phyloP scores from a whole-genome alignment of 2,888 invertebrate species.

The Gastrophysa polygoni region DNA sequence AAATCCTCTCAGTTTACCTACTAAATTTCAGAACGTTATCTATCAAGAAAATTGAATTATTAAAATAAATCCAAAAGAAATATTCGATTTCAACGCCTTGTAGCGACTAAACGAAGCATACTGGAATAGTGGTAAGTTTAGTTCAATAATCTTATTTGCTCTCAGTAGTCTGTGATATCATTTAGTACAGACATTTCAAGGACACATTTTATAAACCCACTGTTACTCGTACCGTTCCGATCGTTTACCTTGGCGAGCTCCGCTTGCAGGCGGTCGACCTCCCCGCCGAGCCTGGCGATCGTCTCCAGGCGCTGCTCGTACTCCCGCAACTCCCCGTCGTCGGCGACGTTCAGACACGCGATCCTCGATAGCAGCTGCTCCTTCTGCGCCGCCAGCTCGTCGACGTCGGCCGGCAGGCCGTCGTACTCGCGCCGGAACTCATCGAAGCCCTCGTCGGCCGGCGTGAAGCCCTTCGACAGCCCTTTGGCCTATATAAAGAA shows the following conservation, averaged over 20 bases:
- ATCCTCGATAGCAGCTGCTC: slow-evolving; percentile 67
- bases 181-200: too few relatives aligned
- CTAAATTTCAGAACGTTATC: too few relatives aligned
- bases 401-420: slow-evolving; percentile 61
- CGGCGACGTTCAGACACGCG: slow-evolving; percentile 67
- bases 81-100: too few relatives aligned
- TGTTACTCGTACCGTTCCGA: too few relatives aligned
- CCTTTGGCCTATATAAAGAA: slow-evolving; percentile 56
- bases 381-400: slow-evolving; percentile 63
- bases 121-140: too few relatives aligned
- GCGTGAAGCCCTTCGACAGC: slow-evolving; percentile 63
- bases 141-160: too few relatives aligned
- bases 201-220: too few relatives aligned
- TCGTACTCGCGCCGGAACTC: slow-evolving; percentile 62
- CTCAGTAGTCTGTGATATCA: too few relatives aligned
- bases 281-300: slow-evolving; percentile 61
- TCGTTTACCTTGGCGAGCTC: slow-evolving; percentile 58
- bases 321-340: slow-evolving; percentile 67
- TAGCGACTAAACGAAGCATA: too few relatives aligned
- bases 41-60: too few relatives aligned
- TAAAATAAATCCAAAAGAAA: too few relatives aligned
- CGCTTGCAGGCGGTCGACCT: slow-evolving; percentile 59
- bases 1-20: too few relatives aligned
- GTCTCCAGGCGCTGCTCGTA: slow-evolving; percentile 65
- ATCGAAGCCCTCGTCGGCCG: slow-evolving; percentile 63